phyloP scores from a whole-genome alignment of 2,888 invertebrate genomes.

The Synanthedon myopaeformis region DNA sequence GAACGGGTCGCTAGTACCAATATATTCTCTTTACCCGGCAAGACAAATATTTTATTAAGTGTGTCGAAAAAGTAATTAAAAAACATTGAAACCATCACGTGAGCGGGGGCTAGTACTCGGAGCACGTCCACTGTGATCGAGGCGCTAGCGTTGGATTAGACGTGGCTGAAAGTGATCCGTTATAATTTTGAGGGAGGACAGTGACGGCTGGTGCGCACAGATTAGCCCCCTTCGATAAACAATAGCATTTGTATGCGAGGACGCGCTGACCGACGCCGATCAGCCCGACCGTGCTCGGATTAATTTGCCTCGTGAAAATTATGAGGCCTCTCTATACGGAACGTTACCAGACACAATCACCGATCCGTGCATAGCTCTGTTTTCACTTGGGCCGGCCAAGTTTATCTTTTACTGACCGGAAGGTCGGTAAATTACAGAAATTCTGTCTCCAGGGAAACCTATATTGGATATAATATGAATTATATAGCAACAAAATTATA shows the following conservation, averaged over 20 bases:
- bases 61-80: not conserved
- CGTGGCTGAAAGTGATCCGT: slow-evolving; percentile 62
- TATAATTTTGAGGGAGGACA: slow-evolving; percentile 65
- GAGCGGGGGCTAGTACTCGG: slow-evolving; percentile 1
- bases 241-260: slow-evolving; percentile 70
- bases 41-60: too few species aligned
- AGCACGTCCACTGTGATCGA: slow-evolving; percentile 27
- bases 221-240: slow-evolving; percentile 70
- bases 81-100: not conserved
- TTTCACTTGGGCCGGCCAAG: slow-evolving; percentile 31
- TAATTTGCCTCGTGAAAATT: slow-evolving; percentile 68
- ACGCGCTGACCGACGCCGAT: slow-evolving; percentile 65
- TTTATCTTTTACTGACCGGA: slow-evolving; percentile 20
- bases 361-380: slow-evolving; percentile 48
- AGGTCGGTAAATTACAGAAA: too few species aligned
- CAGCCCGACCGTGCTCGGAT: slow-evolving; percentile 61
- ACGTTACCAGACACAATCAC: slow-evolving; percentile 33
- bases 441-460: too few species aligned
- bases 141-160: slow-evolving; percentile 47
- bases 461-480: too few species aligned
- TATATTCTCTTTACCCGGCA: too few species aligned
- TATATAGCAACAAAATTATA: too few species aligned
- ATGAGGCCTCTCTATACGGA: slow-evolving; percentile 40
- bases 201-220: slow-evolving; percentile 67
- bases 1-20: too few species aligned